These are phyloP conservation scores for Actinostola sp. DNA, from an alignment of 92 coral and sea anemone genomes.

Conservation along the genomic window DNA sequence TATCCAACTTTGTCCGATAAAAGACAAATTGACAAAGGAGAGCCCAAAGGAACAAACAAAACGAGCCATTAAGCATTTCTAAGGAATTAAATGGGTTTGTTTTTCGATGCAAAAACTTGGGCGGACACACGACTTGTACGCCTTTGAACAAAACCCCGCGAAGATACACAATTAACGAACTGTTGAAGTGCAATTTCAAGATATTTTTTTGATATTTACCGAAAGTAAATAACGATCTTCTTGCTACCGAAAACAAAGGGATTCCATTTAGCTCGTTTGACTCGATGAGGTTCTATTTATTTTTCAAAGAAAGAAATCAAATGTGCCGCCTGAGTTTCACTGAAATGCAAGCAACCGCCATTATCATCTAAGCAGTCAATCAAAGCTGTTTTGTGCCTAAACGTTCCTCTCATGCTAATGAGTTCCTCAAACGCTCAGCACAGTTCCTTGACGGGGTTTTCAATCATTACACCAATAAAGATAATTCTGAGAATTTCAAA, in stretches of 20 bases:
- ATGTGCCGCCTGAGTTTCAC: slow-evolving; percentile 37
- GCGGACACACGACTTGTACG: background rate
- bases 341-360: slow-evolving; percentile 9
- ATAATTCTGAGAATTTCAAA: slow-evolving; percentile 10
- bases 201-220: slow-evolving; percentile 9
- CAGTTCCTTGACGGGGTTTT: background rate
- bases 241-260: slow-evolving; percentile 9
- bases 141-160: background rate
- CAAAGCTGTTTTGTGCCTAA: slow-evolving; percentile 7
- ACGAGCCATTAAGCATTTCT: slow-evolving; percentile 20
- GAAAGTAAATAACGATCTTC: slow-evolving; percentile 21
- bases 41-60: slow-evolving; percentile 34
- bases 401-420: slow-evolving; percentile 4
- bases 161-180: slow-evolving; percentile 12
- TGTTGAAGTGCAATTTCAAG: slow-evolving; percentile 17
- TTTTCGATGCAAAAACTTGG: background rate
- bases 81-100: background rate
- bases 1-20: slow-evolving; percentile 30
- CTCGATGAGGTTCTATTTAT: slow-evolving; percentile 20
- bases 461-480: slow-evolving; percentile 22
- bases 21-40: slow-evolving; percentile 22
- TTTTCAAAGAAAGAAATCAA: slow-evolving; percentile 42
- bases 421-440: slow-evolving; percentile 4
- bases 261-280: slow-evolving; percentile 16
- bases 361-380: slow-evolving; percentile 32